Conservation (phyloP, 2,888 invertebrate species). For the Petrolisthes manimaculis region DNA sequence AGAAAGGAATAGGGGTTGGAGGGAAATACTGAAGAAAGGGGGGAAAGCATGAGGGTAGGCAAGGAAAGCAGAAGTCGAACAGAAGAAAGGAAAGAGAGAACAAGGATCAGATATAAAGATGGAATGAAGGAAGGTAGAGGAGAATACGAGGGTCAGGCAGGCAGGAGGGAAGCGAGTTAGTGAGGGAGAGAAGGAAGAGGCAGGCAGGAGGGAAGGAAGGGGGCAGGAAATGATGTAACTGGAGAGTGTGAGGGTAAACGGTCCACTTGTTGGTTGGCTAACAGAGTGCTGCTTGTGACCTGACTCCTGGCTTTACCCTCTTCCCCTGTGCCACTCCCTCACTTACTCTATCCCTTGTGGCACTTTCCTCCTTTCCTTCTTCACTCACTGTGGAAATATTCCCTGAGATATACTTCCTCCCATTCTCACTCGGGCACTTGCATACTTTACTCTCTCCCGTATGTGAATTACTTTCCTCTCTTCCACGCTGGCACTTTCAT, state of each 20-base stretch:
- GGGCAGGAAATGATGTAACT: conserved; percentile 53
- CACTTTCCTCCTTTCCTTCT: neutral
- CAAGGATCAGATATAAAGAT: neutral
- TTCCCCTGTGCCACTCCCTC: neutral
- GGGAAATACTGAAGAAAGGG: neutral
- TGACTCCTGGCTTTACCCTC: conserved; percentile 1
- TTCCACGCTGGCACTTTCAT: neutral
- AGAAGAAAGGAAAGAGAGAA: neutral
- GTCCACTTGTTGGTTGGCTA: conserved; percentile 49
- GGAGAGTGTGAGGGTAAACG: conserved; percentile 48
- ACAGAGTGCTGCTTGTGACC: conserved; percentile 50
- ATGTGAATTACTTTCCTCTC: neutral
- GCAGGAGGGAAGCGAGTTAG: neutral
- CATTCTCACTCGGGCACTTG: neutral
- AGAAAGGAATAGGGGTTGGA: neutral
- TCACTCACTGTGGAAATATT: neutral
- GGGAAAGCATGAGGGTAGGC: neutral
- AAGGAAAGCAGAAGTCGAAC: neutral
- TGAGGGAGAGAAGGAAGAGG: neutral
- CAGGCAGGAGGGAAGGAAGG: neutral
- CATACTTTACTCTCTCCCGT: neutral
- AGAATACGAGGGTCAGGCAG: neutral
- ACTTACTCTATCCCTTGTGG: neutral
- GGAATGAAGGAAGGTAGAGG: neutral
- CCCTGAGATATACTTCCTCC: neutral